Conservation (phyloP, 2,888 invertebrate species). For the Mesorhabditis belari region DNA sequence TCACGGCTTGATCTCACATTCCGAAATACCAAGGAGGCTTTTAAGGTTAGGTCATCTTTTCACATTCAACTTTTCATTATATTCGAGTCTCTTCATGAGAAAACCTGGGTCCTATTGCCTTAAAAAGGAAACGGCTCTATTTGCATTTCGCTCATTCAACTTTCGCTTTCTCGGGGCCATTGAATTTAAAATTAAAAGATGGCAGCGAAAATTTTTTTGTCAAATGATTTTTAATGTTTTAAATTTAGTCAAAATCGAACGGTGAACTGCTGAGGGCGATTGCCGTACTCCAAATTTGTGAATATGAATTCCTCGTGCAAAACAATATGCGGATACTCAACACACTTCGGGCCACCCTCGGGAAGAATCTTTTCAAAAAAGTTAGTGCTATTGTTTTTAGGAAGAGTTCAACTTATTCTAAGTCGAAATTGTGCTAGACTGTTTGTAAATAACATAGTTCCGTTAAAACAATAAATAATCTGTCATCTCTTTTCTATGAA, state of each 20-base stretch:
- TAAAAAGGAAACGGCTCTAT: too few species aligned
- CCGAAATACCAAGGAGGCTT: constrained; percentile 49
- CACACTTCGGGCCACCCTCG: constrained; percentile 28
- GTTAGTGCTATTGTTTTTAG: constrained; percentile 6
- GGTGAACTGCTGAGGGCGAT: constrained; percentile 43
- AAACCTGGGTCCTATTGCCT: too few species aligned
- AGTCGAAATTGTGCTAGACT: neutral
- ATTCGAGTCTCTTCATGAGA: too few species aligned
- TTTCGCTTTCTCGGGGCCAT: neutral
- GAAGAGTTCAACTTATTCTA: neutral
- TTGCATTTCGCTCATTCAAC: neutral
- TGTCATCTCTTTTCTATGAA: neutral
- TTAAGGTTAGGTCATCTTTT: constrained; percentile 43
- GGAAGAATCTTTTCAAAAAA: constrained; percentile 22
- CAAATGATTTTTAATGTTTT: neutral
- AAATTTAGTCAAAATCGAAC: constrained; percentile 49
- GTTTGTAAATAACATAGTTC: too few species aligned
- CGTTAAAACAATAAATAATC: too few species aligned
- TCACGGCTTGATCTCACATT: constrained; percentile 42
- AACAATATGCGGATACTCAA: constrained; percentile 42
- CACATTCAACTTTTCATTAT: too few species aligned
- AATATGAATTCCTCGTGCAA: constrained; percentile 40
- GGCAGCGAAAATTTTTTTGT: neutral
- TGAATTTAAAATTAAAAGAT: constrained; percentile 2
- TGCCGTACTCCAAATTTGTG: constrained; percentile 43